Conservation (phyloP, 2,797 vertebrate species). For the Neosilurus mollespiculum region DNA sequence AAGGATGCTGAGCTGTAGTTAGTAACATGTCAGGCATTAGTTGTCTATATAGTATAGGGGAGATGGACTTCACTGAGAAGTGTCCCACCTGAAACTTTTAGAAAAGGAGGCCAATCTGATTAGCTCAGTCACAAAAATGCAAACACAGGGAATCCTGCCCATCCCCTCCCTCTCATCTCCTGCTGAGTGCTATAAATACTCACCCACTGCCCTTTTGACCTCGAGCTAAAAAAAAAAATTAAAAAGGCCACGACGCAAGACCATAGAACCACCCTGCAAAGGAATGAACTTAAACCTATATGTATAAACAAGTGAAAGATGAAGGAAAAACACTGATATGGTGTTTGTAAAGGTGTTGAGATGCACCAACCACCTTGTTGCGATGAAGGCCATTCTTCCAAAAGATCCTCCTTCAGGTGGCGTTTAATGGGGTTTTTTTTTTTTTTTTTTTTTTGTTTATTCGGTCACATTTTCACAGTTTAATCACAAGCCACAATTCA, state of each 20-base stretch:
- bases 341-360: neutral
- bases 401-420: neutral
- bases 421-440: neutral
- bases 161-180: conserved; percentile 18
- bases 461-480: neutral
- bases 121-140: conserved; percentile 37
- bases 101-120: conserved; percentile 51
- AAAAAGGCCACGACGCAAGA: neutral
- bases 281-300: neutral
- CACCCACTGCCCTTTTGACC: conserved; percentile 19
- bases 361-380: neutral
- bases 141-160: conserved; percentile 45
- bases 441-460: neutral
- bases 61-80: conserved; percentile 4
- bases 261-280: conserved; percentile 5
- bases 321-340: neutral
- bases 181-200: conserved; percentile 19
- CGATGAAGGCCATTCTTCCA: neutral
- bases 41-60: neutral
- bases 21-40: conserved; percentile 19
- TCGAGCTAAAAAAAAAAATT: neutral
- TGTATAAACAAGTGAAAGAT: neutral
- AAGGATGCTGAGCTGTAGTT: neutral
- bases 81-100: conserved; percentile 34
- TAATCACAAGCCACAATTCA: neutral